Evolutionary conservation across 2,888 invertebrate genomes (phyloP), one percentile per base, ranked within the genome.

Genomic region (Augochlorella aurata): DNA sequence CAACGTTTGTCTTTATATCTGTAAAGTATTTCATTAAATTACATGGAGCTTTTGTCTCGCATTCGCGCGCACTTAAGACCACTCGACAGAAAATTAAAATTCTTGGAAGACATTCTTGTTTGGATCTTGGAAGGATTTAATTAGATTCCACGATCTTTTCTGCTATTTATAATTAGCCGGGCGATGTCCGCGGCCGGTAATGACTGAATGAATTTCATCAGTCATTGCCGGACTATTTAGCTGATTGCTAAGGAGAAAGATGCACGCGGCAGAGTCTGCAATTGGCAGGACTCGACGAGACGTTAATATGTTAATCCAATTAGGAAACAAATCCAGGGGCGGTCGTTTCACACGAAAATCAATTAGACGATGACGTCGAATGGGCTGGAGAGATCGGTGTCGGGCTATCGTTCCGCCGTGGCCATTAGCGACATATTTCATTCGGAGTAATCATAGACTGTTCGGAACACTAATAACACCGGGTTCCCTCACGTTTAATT

Each of bases 371-470:
- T 49, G 47, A 24, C 21, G 67, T 67, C 47, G 67, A 24, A 67
- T 45, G 47, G 24, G 10, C 38, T 44, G 58, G 58, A 10, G 63
- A 63, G 18, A 63, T 44, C 61, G 29, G 61, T 63, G 61, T 63
- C 63, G 63, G 67, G 16, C 45, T 24, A 45, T 21, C 66, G 16
- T 67, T 16, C 21, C 47, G 8, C 21, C 29, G 49, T 21, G 49
- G 69, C 50, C 72, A 38, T 74, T 74, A 74, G 74, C 52, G 52
- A 75, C 68, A 66, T 74, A 65, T 52, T 74, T 44, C 66, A 58
- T 54, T 58, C n/a, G 67, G 47, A 50, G 63, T 63, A 29, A 50
- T 63, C 49, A 63, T 63, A 63, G 49, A 29, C n/a, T 47, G 49
- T 61, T 49, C n/a, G 29, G 16, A 50, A 63, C n/a, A 21, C 61